Evolutionary conservation across 2,888 invertebrate genomes (phyloP), one percentile per base, ranked within the genome.

Genomic region (Pammene aurita): DNA sequence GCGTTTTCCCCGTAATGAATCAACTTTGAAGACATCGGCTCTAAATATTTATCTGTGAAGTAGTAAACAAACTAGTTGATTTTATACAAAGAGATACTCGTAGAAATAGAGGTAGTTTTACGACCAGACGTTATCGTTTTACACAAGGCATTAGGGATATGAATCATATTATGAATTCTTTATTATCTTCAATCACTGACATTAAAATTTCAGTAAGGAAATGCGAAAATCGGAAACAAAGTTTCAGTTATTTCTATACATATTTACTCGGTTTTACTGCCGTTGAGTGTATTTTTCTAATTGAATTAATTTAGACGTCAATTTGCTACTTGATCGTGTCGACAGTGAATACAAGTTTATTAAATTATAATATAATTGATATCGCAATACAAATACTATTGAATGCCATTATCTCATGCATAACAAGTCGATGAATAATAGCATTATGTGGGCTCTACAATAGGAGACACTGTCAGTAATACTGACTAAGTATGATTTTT

Each of bases 371-470:
- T 69, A 64, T 48, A 60, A 69, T 69, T 65, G 54, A 69, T 69
- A 69, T 54, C 46, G 64, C 38, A 64, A 68, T 55, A 69, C 69
- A 69, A 69, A 69, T 55, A 58, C n/a, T 58, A 69, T 52, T 55
- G 64, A 65, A 65, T 64, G 52, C 50, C 58, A 69, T 58, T 65
- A 65, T 65, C 64, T 65, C 34, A 16, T 55, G 60, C 54, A 38
- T 69, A 64, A 69, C 60, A 54, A 44, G 38, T 55, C 55, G 41
- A 69, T 69, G 64, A 65, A 69, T 63, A 57, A 63, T 42, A 50
- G 11, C 16, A 58, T 13, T 5, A 46, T n/a, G 26, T 41, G 42
- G 11, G 38, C 10, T 61, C 38, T 35, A 18, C 35, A 13, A 16
- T 7, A 48, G 38, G 13, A 61, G 16, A 38, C 11, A 61, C 44